phyloP scores from a whole-genome alignment of 2,113 vertebrate species.

The Beaufortia kweichowensis region DNA sequence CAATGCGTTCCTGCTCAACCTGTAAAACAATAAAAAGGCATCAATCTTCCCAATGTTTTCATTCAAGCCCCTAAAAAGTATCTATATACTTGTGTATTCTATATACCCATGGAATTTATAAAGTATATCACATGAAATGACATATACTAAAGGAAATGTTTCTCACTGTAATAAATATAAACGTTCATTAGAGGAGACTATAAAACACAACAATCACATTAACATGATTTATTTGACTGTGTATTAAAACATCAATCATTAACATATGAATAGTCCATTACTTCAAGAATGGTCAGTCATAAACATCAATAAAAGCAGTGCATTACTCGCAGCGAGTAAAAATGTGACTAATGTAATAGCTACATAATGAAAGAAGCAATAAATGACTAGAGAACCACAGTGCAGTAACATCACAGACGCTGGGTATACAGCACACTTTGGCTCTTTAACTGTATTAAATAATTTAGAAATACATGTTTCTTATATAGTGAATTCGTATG shows the following conservation, averaged over 20 bases:
- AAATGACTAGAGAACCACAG: neutral
- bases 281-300: neutral
- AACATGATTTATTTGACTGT: neutral
- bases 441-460: too few species aligned
- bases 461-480: too few species aligned
- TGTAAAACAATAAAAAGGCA: conserved; percentile 54
- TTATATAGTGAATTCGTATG: neutral
- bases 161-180: neutral
- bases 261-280: neutral
- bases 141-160: too few species aligned
- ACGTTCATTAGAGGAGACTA: conserved; percentile 7
- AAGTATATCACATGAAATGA: too few species aligned
- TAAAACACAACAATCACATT: neutral
- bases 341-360: conserved; percentile 9
- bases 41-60: neutral
- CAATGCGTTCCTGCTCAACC: conserved; percentile 96
- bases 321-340: neutral
- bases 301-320: neutral
- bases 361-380: neutral
- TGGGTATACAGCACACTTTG: neutral
- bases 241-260: neutral
- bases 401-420: neutral
- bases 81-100: neutral
- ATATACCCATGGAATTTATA: neutral
- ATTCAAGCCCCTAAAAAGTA: neutral